Conservation (phyloP, 2,797 vertebrate genomes). For the Lateolabrax maculatus region DNA sequence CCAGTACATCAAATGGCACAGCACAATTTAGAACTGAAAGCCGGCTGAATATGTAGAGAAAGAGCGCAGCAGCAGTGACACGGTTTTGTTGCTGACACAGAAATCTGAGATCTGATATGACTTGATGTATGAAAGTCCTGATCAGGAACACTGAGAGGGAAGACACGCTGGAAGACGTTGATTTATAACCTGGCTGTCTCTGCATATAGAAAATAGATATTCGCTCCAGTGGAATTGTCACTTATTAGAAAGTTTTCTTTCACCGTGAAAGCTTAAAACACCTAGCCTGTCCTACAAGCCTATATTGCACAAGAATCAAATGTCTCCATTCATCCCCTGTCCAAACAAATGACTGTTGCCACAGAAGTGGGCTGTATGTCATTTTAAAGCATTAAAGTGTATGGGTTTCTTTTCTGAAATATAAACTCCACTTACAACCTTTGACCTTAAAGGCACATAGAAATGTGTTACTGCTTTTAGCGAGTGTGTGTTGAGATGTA, state of each 20-base stretch:
- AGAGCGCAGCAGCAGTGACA: constrained; percentile 14
- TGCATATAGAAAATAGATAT: background rate
- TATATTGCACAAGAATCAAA: background rate
- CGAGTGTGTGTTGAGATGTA: background rate
- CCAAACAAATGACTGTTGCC: background rate
- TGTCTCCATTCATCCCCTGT: constrained; percentile 8
- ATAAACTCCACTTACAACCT: constrained; percentile 30
- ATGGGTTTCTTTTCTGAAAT: constrained; percentile 38
- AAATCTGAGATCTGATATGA: constrained; percentile 46
- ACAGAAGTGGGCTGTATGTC: constrained; percentile 17
- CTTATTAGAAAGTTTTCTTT: constrained; percentile 2
- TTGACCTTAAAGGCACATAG: constrained; percentile 22
- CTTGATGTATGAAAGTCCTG: constrained; percentile 35
- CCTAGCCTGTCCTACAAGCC: background rate
- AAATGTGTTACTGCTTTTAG: background rate
- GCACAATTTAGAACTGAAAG: constrained; percentile 1
- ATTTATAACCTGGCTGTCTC: constrained; percentile 34
- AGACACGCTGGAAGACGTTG: constrained; percentile 8
- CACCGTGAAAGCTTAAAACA: background rate
- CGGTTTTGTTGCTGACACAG: constrained; percentile 17
- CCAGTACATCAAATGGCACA: background rate
- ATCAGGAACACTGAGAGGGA: constrained; percentile 12
- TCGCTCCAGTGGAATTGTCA: constrained; percentile 11
- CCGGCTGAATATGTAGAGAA: constrained; percentile 20
- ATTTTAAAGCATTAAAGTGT: constrained; percentile 26